Evolutionary conservation across 2,113 vertebrate genomes (phyloP).

Genomic region (Lepus timidus): DNA sequence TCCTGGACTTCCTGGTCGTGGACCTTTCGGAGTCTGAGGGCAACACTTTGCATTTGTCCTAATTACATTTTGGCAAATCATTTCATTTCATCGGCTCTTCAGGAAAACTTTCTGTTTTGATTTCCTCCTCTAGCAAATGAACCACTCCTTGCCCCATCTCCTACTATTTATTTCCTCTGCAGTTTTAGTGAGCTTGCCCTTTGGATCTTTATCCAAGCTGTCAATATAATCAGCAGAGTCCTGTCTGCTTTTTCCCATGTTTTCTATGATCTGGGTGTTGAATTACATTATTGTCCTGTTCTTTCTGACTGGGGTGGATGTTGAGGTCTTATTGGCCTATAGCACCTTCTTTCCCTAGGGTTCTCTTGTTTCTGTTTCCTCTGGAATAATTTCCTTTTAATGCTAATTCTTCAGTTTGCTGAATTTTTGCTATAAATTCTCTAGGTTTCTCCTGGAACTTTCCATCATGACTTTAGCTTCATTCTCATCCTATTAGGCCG

Average conservation of each 20-base stretch:
- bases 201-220: slow-evolving; percentile 71
- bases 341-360: slow-evolving; percentile 77
- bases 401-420: slow-evolving; percentile 37
- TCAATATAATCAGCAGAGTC: slow-evolving; percentile 78
- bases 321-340: slow-evolving; percentile 71
- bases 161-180: neutral
- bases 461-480: neutral
- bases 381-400: slow-evolving; percentile 58
- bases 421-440: neutral
- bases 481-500: neutral
- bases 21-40: neutral
- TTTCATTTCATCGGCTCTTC: slow-evolving; percentile 60
- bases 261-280: slow-evolving; percentile 81
- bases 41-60: slow-evolving; percentile 29
- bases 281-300: slow-evolving; percentile 77
- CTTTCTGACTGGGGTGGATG: slow-evolving; percentile 77
- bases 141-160: neutral
- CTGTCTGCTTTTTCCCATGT: slow-evolving; percentile 78
- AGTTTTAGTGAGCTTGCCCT: neutral
- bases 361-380: slow-evolving; percentile 77
- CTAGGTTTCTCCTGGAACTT: slow-evolving; percentile 37
- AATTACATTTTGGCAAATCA: slow-evolving; percentile 59
- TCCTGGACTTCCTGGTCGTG: neutral
- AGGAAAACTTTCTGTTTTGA: slow-evolving; percentile 54
- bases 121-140: slow-evolving; percentile 19